These are phyloP conservation scores for Xiphophorus maculatus DNA, from an alignment of 2,113 vertebrate genomes.

Conservation along the genomic window DNA sequence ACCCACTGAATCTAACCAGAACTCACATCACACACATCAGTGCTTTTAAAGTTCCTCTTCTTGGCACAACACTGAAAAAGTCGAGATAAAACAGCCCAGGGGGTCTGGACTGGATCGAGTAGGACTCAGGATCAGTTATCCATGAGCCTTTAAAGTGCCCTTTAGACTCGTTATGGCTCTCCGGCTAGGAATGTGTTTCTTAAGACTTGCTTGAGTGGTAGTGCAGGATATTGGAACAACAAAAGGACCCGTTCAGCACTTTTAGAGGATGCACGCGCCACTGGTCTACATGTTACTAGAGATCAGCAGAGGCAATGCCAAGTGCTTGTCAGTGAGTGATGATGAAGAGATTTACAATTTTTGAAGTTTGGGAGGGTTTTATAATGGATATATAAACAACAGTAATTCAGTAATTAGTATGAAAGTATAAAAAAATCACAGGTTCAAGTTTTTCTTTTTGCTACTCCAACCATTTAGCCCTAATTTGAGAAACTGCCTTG, in stretches of 20 bases:
- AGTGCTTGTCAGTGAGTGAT: not conserved
- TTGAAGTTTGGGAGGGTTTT: not conserved
- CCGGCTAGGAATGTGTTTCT: slow-evolving; percentile 67
- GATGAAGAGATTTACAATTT: not conserved
- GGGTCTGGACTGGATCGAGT: slow-evolving; percentile 18
- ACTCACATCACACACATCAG: slow-evolving; percentile 37
- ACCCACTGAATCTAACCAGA: slow-evolving; percentile 13
- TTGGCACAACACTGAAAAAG: slow-evolving; percentile 33
- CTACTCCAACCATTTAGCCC: not conserved
- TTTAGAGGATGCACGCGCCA: slow-evolving; percentile 65
- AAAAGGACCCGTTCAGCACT: slow-evolving; percentile 67
- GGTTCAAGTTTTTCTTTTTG: not conserved
- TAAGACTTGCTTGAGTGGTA: slow-evolving; percentile 61
- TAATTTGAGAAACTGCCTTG: not conserved
- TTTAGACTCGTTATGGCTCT: slow-evolving; percentile 72
- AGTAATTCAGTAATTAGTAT: not conserved
- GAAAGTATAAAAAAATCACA: not conserved
- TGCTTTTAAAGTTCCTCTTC: slow-evolving; percentile 29
- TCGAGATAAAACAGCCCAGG: slow-evolving; percentile 56
- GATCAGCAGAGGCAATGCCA: slow-evolving; percentile 20
- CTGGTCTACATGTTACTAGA: slow-evolving; percentile 47
- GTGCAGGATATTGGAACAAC: slow-evolving; percentile 61
- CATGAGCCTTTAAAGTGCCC: slow-evolving; percentile 49
- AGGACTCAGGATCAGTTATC: slow-evolving; percentile 30
- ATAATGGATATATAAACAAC: not conserved